phyloP scores from a whole-genome alignment of 2,888 invertebrate genomes.

The Chirona hameri region DNA sequence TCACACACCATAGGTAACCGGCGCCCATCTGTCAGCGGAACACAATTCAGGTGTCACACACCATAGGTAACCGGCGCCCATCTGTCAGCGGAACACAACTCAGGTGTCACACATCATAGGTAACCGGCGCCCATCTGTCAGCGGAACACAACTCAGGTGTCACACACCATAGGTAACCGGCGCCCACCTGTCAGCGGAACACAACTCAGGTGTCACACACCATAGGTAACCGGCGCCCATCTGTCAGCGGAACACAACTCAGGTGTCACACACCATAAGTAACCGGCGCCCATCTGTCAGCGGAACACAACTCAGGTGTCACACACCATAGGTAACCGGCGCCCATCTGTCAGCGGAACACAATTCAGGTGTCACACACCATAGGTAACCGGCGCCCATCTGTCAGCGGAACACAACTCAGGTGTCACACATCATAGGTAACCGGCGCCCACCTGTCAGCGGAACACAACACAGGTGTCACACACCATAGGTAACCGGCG shows the following conservation, averaged over 20 bases:
- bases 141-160: slow-evolving; percentile 51
- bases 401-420: no score
- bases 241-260: background rate
- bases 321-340: background rate
- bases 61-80: slow-evolving; percentile 40
- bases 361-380: background rate
- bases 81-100: slow-evolving; percentile 48
- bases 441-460: background rate
- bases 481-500: slow-evolving; percentile 45
- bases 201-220: slow-evolving; percentile 53
- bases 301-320: background rate
- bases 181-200: slow-evolving; percentile 40
- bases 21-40: background rate
- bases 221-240: slow-evolving; percentile 37
- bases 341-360: background rate
- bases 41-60: slow-evolving; percentile 54
- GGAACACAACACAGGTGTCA: slow-evolving; percentile 51
- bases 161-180: slow-evolving; percentile 46
- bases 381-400: no score
- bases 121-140: background rate
- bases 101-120: slow-evolving; percentile 49
- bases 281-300: background rate
- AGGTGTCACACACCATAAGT: background rate
- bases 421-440: no score
- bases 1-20: slow-evolving; percentile 47